Evolutionary conservation across 2,113 vertebrate genomes (phyloP).

Genomic region (Anthoscopus minutus): DNA sequence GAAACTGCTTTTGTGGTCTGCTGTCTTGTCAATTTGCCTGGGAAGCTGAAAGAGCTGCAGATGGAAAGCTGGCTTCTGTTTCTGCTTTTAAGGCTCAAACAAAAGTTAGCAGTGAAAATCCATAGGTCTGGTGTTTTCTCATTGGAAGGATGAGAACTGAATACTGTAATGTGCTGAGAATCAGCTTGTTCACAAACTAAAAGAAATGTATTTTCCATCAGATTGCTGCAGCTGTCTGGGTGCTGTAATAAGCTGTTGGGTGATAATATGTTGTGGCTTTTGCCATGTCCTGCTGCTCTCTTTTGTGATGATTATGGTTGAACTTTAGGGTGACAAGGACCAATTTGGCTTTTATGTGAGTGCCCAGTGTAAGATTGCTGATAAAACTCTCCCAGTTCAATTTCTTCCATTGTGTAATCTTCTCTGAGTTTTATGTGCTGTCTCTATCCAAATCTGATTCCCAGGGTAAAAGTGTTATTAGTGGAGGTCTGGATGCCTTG

Average conservation of each 20-base stretch:
- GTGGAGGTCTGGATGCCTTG: conserved; percentile 91
- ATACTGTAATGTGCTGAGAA: neutral
- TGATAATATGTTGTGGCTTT: neutral
- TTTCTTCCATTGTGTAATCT: neutral
- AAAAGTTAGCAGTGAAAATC: neutral
- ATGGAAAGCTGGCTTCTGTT: neutral
- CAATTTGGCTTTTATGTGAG: neutral
- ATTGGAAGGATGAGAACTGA: neutral
- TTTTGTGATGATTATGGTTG: neutral
- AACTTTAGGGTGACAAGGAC: neutral
- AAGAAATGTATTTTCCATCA: neutral
- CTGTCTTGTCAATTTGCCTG: conserved; percentile 17
- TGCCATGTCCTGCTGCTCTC: neutral
- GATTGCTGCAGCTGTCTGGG: neutral
- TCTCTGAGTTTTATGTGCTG: neutral
- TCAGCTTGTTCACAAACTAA: neutral
- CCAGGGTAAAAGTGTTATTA: conserved; percentile 90
- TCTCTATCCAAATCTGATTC: conserved; percentile 4
- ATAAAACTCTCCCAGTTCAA: neutral
- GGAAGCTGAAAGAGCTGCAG: neutral
- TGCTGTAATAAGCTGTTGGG: neutral
- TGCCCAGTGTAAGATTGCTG: neutral
- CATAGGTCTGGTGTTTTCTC: neutral
- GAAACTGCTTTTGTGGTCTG: conserved; percentile 14
- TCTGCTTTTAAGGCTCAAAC: neutral